Conservation (phyloP, 2,888 invertebrate genomes). For the Diarsia mendica region DNA sequence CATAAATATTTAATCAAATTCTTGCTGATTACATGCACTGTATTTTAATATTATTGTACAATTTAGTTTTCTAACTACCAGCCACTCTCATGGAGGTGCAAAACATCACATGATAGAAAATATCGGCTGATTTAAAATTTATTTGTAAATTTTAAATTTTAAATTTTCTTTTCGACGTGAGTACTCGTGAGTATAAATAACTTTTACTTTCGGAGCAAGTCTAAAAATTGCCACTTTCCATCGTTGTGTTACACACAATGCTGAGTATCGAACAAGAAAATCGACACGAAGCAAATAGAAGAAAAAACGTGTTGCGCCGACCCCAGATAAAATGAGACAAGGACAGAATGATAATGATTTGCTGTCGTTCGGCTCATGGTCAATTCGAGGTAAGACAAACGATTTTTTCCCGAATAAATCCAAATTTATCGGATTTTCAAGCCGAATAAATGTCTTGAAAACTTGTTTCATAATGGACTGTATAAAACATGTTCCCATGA, state of each 20-base stretch:
- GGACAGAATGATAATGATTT: too few species aligned
- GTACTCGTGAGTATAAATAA: background rate
- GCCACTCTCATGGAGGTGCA: background rate
- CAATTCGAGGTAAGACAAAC: background rate
- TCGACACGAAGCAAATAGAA: background rate
- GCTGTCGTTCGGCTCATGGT: background rate
- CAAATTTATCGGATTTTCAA: background rate
- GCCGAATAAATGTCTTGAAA: background rate
- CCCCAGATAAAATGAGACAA: too few species aligned
- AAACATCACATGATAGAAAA: background rate
- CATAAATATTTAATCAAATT: background rate
- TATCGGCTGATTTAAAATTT: background rate
- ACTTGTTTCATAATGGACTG: background rate
- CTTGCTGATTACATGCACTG: background rate
- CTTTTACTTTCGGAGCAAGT: background rate
- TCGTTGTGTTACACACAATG: background rate
- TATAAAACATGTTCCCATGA: background rate
- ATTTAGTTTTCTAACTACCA: background rate
- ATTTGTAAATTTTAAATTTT: too few species aligned
- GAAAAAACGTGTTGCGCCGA: too few species aligned
- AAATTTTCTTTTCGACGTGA: background rate
- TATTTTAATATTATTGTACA: background rate
- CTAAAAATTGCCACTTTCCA: background rate
- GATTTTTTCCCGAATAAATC: background rate
- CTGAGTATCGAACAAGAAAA: background rate